Percentiles rank a stretch among this genome's conserved stretches.
These are phyloP conservation scores for Arge pagana DNA, from an alignment of 2,888 invertebrate genomes.

Conservation along the genomic window DNA sequence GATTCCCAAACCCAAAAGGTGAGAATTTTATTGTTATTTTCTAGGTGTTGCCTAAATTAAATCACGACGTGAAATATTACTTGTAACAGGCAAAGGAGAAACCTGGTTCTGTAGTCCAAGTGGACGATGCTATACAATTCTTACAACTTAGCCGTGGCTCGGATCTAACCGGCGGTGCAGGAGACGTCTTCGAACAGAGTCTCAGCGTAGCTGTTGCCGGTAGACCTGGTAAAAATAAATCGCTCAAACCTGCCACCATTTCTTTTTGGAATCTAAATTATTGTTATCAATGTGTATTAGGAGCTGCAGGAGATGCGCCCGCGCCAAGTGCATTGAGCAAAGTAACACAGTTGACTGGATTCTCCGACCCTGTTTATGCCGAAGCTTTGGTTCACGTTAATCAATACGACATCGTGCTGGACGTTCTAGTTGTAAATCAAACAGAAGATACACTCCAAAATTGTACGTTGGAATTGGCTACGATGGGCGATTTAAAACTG, in stretches of 20 bases:
- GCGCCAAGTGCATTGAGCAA: slow-evolving; percentile 69
- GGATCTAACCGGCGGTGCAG: slow-evolving; percentile 65
- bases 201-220: slow-evolving; percentile 87
- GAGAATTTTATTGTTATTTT: slow-evolving; percentile 1
- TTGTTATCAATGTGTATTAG: slow-evolving; percentile 12
- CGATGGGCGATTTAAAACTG: slow-evolving; percentile 94
- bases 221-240: slow-evolving; percentile 45
- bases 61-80: slow-evolving; percentile 1
- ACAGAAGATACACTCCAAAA: slow-evolving; percentile 98
- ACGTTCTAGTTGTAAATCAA: slow-evolving; percentile 98
- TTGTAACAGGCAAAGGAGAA: slow-evolving; percentile 71
- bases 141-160: slow-evolving; percentile 74
- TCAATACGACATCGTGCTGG: slow-evolving; percentile 97
- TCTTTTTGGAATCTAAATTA: background rate
- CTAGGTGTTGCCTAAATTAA: background rate
- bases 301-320: slow-evolving; percentile 59
- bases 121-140: slow-evolving; percentile 85
- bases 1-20: slow-evolving; percentile 66
- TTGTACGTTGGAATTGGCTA: slow-evolving; percentile 96
- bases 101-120: slow-evolving; percentile 72
- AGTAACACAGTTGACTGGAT: slow-evolving; percentile 96
- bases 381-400: slow-evolving; percentile 99
- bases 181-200: slow-evolving; percentile 93
- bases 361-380: slow-evolving; percentile 99
- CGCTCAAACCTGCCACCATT: background rate